These are phyloP conservation scores for Meteorus sp. DNA, from an alignment of 1,140 invertebrate species.

Conservation along the genomic window DNA sequence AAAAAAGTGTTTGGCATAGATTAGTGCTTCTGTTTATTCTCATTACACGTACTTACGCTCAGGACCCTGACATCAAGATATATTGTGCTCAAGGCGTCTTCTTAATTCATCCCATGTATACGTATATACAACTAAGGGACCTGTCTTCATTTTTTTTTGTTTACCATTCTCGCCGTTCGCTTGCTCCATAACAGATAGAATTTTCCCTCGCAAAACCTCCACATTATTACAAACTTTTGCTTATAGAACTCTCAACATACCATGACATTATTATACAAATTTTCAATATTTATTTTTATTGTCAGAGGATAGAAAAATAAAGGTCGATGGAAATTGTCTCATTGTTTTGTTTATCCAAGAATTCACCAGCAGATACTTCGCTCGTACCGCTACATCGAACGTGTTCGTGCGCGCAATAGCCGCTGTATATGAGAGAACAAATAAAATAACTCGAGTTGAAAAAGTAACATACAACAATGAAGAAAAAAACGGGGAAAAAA, in stretches of 20 bases:
- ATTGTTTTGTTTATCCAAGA: too few species aligned
- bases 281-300: too few species aligned
- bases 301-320: too few species aligned
- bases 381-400: too few species aligned
- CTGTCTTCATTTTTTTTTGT: too few species aligned
- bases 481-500: conserved; percentile 11
- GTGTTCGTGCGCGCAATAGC: background rate
- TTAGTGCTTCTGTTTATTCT: background rate
- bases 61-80: conserved; percentile 4
- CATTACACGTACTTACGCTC: background rate
- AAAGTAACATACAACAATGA: background rate
- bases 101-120: conserved; percentile 22
- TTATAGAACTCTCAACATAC: too few species aligned
- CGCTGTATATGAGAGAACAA: background rate
- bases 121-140: too few species aligned
- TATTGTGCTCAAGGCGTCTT: conserved; percentile 34
- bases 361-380: too few species aligned
- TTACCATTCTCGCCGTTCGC: background rate
- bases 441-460: background rate
- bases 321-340: too few species aligned
- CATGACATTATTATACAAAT: too few species aligned
- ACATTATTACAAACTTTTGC: too few species aligned
- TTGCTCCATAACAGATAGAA: background rate
- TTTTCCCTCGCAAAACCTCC: too few species aligned
- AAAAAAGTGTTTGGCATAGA: background rate